phyloP scores from a whole-genome alignment of 2,888 invertebrate species.

The Lasioglossum pauxillum region DNA sequence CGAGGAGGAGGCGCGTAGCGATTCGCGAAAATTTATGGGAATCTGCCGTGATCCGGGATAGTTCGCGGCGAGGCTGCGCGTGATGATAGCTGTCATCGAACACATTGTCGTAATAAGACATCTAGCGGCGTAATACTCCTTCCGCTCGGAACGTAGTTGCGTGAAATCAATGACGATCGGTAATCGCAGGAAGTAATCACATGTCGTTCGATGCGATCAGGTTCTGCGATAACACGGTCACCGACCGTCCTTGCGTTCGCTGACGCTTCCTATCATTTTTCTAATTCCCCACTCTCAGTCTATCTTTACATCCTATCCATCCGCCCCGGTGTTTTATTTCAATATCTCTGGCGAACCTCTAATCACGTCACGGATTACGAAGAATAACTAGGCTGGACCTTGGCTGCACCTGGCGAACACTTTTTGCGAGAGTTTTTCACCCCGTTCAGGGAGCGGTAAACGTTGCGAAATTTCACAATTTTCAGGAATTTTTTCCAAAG shows the following conservation, averaged over 20 bases:
- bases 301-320: slow-evolving; percentile 23
- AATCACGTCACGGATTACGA: background rate
- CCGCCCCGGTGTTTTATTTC: background rate
- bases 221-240: slow-evolving; percentile 13
- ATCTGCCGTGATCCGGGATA: slow-evolving; percentile 37
- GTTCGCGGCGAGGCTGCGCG: slow-evolving; percentile 38
- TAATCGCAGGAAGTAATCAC: slow-evolving; percentile 63
- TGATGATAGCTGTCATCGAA: slow-evolving; percentile 49
- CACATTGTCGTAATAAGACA: slow-evolving; percentile 48
- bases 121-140: slow-evolving; percentile 34
- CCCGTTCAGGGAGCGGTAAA: background rate
- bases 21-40: slow-evolving; percentile 28
- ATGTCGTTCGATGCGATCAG: slow-evolving; percentile 36
- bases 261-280: background rate
- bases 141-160: slow-evolving; percentile 36
- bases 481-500: background rate
- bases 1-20: background rate
- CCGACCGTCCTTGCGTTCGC: slow-evolving; percentile 1
- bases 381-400: background rate
- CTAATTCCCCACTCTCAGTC: background rate
- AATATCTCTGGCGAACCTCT: background rate
- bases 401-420: background rate
- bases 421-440: slow-evolving; percentile 1
- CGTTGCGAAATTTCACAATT: background rate
- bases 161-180: slow-evolving; percentile 49